Base-by-base conservation (phyloP, 2,888 invertebrate genomes). In the Macrosoma leucophasiata region DNA sequence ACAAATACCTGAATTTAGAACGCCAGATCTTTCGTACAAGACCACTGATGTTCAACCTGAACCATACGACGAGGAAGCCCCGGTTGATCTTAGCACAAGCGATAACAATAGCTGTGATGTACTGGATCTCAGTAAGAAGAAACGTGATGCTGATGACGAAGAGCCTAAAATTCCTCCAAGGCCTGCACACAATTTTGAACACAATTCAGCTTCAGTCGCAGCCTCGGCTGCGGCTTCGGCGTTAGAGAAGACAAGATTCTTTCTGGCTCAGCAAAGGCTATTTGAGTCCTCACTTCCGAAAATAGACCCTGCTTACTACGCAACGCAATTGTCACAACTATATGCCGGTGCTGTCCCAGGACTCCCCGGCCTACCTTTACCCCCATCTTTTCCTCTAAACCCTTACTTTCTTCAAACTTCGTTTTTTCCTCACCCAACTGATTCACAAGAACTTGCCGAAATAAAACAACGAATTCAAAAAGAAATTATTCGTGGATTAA, bases 71-170 rank as follows among this genome's bases (percentile, higher is more conserved):
- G 86, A 85, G 37, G 86, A 82, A 36, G 67, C 87, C 13, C 89
- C 92, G 0, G 86, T 93, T 33, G 93, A 94, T 68, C 81, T 93
- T 13, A 90, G 90, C 41, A 91, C 91, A 73, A 76, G 65, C 47
- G 84, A 81, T 31, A 77, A 76, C 29, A 77, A 74, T 37, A 76
- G 72, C 43, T 82, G 81, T 44, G 91, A 93, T 65, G 94, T 91
- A 3, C 81, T 95, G 25, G 95, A 95, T 75, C 86, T 95, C 43
- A 94, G 94, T 62, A 93, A 92, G 61, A 94, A 94, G 71, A 89
- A 87, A 65, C 73, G 67, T 29, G 75, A 71, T 35, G 52, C 52
- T 1, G 78, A 81, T 32, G 59, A 63, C 27, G 71, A 77, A 12
- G 75, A 76, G 32, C 62, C 69, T 2, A 76, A 75, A 56, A 34